Percentiles rank a stretch among this genome's conserved stretches.
Conservation (phyloP, 2,888 invertebrate species). For the Merodon equestris region DNA sequence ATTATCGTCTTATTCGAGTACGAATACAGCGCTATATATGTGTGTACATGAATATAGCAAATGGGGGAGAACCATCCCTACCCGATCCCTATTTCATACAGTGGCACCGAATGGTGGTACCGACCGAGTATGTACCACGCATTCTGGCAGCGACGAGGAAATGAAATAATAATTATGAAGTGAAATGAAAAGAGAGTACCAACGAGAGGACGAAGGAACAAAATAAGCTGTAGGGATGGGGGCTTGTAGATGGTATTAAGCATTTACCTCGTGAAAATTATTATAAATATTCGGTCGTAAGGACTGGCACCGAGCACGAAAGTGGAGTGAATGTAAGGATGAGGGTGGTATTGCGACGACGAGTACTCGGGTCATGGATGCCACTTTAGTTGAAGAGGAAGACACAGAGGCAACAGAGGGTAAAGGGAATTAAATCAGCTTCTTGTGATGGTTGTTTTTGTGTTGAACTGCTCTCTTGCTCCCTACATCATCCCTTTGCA, state of each 20-base stretch:
- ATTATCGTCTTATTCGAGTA: no score
- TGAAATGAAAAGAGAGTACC: slow-evolving; percentile 19
- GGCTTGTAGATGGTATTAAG: slow-evolving; percentile 38
- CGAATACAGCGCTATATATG: no score
- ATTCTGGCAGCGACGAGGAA: slow-evolving; percentile 43
- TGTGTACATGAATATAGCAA: no score
- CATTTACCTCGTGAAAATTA: slow-evolving; percentile 56
- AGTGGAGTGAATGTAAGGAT: slow-evolving; percentile 1
- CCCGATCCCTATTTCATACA: slow-evolving; percentile 8
- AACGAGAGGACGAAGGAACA: slow-evolving; percentile 27
- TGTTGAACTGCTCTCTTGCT: neutral
- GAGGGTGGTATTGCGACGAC: neutral
- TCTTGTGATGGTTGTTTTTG: slow-evolving; percentile 43
- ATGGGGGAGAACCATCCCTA: no score
- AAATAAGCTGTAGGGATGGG: slow-evolving; percentile 34
- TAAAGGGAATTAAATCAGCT: slow-evolving; percentile 40
- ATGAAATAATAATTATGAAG: slow-evolving; percentile 68
- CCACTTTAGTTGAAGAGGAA: slow-evolving; percentile 20
- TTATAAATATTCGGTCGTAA: slow-evolving; percentile 54
- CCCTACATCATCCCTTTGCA: no score
- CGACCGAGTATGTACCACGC: slow-evolving; percentile 44
- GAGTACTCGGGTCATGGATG: slow-evolving; percentile 32
- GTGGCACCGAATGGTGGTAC: slow-evolving; percentile 62
- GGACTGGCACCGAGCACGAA: slow-evolving; percentile 19
- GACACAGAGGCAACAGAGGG: neutral